A percentile compares a stretch with the other conserved stretches of the same genome.
These are phyloP conservation scores for Botia almorhae DNA, from an alignment of 2,797 vertebrate genomes.

Conservation along the genomic window DNA sequence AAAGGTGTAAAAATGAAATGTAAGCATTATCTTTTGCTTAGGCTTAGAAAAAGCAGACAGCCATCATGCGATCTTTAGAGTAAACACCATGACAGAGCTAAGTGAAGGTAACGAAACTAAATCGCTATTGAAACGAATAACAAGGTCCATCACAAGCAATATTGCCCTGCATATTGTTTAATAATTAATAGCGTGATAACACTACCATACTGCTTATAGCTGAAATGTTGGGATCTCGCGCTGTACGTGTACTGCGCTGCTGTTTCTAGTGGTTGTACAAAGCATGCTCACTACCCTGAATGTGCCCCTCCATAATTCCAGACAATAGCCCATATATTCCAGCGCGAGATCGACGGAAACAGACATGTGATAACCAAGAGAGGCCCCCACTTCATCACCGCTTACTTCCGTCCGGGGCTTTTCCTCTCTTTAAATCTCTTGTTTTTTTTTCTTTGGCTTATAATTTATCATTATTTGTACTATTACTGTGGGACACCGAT, in stretches of 20 bases:
- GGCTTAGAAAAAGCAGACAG: neutral
- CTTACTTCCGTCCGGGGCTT: slow-evolving; percentile 33
- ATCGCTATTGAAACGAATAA: neutral
- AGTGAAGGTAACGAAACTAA: slow-evolving; percentile 12
- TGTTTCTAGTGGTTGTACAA: slow-evolving; percentile 7
- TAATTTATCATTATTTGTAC: slow-evolving; percentile 18
- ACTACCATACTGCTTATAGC: neutral
- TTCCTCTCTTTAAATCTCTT: slow-evolving; percentile 43
- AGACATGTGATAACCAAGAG: slow-evolving; percentile 31
- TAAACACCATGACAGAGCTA: neutral
- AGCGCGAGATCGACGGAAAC: slow-evolving; percentile 50
- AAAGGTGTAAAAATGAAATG: neutral
- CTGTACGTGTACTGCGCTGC: neutral
- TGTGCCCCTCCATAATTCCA: slow-evolving; percentile 32
- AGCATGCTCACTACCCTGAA: slow-evolving; percentile 36
- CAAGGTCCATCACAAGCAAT: neutral
- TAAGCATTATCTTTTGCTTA: neutral
- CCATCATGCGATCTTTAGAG: neutral
- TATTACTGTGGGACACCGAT: neutral
- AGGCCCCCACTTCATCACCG: slow-evolving; percentile 10
- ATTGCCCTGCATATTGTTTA: neutral
- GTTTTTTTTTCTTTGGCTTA: slow-evolving; percentile 51
- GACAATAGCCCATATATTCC: slow-evolving; percentile 50
- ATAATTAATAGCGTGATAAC: neutral
- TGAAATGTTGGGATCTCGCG: too few relatives aligned